Base-by-base conservation (phyloP, 2,797 vertebrate genomes). In the Prunella strophiata region DNA sequence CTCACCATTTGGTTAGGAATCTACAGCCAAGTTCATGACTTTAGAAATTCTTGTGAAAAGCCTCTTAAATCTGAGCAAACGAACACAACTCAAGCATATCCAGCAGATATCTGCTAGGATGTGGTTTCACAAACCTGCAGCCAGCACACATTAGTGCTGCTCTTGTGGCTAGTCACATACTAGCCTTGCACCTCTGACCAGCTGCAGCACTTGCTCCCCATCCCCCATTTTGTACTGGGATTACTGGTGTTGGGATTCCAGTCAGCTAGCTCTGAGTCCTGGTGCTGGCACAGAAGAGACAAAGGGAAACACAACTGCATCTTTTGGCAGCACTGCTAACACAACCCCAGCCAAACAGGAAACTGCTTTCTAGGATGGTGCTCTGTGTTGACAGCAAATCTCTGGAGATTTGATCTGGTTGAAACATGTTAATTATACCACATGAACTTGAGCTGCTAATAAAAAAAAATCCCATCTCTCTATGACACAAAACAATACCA, bases 321-420 rank as follows among this genome's bases (percentile, higher is more conserved):
- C 65, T 77, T 88, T 48, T 89, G 87, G 85, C 85, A 95, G 65
- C 0, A 1, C 65, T 83, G 63, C 61, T 21, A 50, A 71, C 11
- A 89, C 63, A 92, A 74, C 11, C 38, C 26, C 40, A 82, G 89
- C 61, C 94, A 92, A 93, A 78, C 40, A 94, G 93, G 73, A 96
- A 93, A 70, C 91, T 81, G 73, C 83, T 78, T 75, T 96, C 90
- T 59, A 90, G 76, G 90, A 91, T 76, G 85, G 43, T 90, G 66
- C 52, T 84, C 55, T 72, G 32, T 65, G 70, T 84, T 32, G 10
- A 90, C 67, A 81, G 76, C 21, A 83, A 81, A 91, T 29, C 84
- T 90, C 76, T 88, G 58, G 76, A 92, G 73, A 89, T 43, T 51
- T 11, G 5, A 57, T 88, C 79, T 88, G 73, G 62, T 81, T 2